These are phyloP conservation scores for Pangasius krempfi DNA, from an alignment of 2,797 vertebrate genomes.

Conservation along the genomic window DNA sequence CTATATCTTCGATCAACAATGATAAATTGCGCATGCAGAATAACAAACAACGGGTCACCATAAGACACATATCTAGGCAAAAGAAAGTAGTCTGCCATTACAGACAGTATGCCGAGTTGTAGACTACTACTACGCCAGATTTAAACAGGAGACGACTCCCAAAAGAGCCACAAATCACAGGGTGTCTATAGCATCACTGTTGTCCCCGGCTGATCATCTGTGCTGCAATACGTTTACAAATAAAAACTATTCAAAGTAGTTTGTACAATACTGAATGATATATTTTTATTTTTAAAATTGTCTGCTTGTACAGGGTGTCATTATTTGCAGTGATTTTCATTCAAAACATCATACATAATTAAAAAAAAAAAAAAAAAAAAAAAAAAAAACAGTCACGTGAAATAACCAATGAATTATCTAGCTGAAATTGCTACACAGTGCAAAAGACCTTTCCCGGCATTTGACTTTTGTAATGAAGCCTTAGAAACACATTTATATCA, in stretches of 20 bases:
- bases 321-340: neutral
- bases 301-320: neutral
- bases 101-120: neutral
- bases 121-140: neutral
- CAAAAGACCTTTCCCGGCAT: neutral
- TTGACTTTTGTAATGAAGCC: neutral
- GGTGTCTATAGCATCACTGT: neutral
- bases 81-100: neutral
- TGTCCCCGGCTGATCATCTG: neutral
- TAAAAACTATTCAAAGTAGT: neutral
- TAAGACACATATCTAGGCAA: neutral
- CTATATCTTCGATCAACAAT: slow-evolving; percentile 50
- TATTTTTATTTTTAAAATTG: neutral
- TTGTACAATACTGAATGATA: neutral
- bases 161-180: neutral
- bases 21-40: neutral
- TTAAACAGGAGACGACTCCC: neutral
- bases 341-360: neutral
- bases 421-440: neutral
- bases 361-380: too few relatives aligned
- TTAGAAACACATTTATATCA: neutral
- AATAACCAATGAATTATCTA: neutral
- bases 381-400: neutral
- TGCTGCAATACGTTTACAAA: neutral
- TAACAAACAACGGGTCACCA: neutral